phyloP scores from a whole-genome alignment of 2,888 invertebrate genomes.

The Apamea crenata region DNA sequence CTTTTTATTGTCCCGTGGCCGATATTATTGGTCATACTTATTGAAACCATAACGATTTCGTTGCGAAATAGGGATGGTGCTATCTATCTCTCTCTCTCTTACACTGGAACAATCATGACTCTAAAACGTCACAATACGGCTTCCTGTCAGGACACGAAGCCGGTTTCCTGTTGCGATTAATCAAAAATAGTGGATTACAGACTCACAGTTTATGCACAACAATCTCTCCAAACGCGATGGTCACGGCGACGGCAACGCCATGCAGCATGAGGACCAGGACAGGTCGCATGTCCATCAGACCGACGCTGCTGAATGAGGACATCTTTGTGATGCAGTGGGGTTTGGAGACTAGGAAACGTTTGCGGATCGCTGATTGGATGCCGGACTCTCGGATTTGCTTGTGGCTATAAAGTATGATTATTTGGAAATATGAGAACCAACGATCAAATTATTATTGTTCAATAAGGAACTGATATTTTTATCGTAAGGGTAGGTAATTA shows the following conservation, averaged over 20 bases:
- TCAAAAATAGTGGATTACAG: neutral
- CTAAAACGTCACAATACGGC: neutral
- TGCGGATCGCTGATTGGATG: slow-evolving; percentile 80
- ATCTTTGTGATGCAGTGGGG: slow-evolving; percentile 77
- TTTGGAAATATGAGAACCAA: no score
- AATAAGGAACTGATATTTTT: neutral
- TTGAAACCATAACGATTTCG: neutral
- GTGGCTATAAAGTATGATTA: slow-evolving; percentile 76
- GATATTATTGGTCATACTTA: neutral
- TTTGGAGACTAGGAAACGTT: slow-evolving; percentile 74
- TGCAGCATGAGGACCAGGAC: slow-evolving; percentile 85
- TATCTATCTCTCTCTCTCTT: neutral
- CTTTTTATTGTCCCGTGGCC: neutral
- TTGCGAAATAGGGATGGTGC: neutral
- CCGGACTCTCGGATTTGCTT: slow-evolving; percentile 90
- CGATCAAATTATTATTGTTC: neutral
- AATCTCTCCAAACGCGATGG: slow-evolving; percentile 72
- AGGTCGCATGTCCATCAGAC: slow-evolving; percentile 84
- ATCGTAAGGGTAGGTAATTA: neutral
- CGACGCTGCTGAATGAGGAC: slow-evolving; percentile 85
- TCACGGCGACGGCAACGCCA: slow-evolving; percentile 77
- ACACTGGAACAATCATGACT: neutral
- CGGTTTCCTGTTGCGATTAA: no score
- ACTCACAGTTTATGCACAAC: slow-evolving; percentile 71
- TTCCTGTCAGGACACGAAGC: no score